phyloP scores from a whole-genome alignment of 2,797 vertebrate genomes.

The Etheostoma perlongum region DNA sequence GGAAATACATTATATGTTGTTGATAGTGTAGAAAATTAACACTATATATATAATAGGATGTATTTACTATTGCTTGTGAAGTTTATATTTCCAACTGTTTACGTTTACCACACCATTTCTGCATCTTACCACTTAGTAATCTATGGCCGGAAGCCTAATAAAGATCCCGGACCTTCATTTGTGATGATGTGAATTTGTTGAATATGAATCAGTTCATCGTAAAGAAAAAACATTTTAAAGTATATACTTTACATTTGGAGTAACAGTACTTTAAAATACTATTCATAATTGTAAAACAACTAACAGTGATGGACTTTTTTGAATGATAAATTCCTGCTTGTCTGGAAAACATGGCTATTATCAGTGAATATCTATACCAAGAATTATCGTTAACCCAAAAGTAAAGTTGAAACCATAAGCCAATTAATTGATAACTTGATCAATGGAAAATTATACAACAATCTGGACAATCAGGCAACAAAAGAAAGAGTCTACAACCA shows the following conservation, averaged over 20 bases:
- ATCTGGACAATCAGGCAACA: neutral
- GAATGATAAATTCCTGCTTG: neutral
- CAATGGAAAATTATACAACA: neutral
- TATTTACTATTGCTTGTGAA: conserved; percentile 10
- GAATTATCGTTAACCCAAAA: neutral
- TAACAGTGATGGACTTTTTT: neutral
- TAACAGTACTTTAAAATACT: neutral
- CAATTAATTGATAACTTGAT: too few species aligned
- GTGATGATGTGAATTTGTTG: conserved; percentile 6
- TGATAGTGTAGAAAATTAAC: conserved; percentile 34
- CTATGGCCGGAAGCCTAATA: neutral
- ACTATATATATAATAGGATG: conserved; percentile 6
- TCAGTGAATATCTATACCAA: too few species aligned
- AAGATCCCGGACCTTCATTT: conserved; percentile 11
- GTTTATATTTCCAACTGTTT: conserved; percentile 30
- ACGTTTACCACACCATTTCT: neutral
- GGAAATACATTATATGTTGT: conserved; percentile 41
- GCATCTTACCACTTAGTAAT: conserved; percentile 7
- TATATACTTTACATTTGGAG: neutral
- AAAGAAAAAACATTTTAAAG: conserved; percentile 1
- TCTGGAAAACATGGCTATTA: conserved; percentile 1
- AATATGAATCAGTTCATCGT: conserved; percentile 13
- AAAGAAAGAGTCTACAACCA: too few species aligned
- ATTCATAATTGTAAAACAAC: neutral
- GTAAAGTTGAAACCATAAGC: neutral